Evolutionary conservation across 2,797 vertebrate genomes (phyloP).

Genomic region (Chaunax sp.): DNA sequence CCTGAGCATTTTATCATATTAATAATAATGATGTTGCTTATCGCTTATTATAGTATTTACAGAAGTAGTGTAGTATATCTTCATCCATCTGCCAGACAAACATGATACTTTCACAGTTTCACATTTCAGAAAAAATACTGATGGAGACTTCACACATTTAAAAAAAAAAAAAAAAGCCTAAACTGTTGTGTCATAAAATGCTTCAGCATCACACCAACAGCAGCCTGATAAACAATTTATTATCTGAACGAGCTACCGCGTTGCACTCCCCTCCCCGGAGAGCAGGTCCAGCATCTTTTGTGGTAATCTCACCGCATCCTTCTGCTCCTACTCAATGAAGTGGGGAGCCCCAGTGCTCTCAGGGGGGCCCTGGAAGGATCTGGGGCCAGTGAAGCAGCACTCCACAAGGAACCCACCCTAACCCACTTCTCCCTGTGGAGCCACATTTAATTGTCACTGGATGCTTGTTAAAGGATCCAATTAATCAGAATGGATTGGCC

Average conservation of each 20-base stretch:
- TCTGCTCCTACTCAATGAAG: conserved; percentile 77
- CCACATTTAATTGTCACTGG: conserved; percentile 88
- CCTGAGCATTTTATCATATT: too few species aligned
- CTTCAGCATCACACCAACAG: conserved; percentile 1
- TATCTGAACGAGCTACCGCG: conserved; percentile 39
- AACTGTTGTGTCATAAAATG: conserved; percentile 2
- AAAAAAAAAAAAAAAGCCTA: too few species aligned
- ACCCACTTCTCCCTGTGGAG: conserved; percentile 85
- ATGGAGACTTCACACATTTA: too few species aligned
- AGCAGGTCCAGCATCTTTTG: conserved; percentile 43
- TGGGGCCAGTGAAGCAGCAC: conserved; percentile 76
- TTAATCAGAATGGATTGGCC: conserved; percentile 91
- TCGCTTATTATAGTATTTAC: too few species aligned
- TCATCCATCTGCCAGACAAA: too few species aligned
- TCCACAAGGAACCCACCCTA: conserved; percentile 38
- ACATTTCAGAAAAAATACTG: too few species aligned
- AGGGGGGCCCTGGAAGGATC: conserved; percentile 66
- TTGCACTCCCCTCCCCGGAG: conserved; percentile 21
- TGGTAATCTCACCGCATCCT: conserved; percentile 56
- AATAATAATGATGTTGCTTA: too few species aligned
- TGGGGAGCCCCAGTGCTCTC: conserved; percentile 52
- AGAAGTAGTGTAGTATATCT: too few species aligned
- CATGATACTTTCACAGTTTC: too few species aligned
- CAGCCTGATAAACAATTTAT: conserved; percentile 48
- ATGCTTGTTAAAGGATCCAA: conserved; percentile 90